phyloP scores from a whole-genome alignment of 2,888 invertebrate species.

The Chloroclystis v-ata region DNA sequence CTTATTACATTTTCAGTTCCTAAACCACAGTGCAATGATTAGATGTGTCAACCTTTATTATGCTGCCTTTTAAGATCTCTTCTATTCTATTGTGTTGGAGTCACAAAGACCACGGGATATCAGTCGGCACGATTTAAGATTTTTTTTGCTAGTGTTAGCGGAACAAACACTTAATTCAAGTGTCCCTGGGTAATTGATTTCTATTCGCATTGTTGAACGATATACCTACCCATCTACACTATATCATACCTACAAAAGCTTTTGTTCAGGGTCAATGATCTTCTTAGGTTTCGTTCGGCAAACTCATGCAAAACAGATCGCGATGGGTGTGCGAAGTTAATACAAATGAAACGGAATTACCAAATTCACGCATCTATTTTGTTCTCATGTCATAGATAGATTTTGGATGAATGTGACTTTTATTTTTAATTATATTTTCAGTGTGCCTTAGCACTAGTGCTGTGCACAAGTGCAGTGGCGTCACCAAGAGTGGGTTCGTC shows the following conservation, averaged over 20 bases:
- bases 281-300: slow-evolving; percentile 51
- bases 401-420: background rate
- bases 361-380: slow-evolving; percentile 7
- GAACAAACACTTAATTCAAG: slow-evolving; percentile 44
- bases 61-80: slow-evolving; percentile 36
- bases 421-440: slow-evolving; percentile 32
- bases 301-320: slow-evolving; percentile 48
- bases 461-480: slow-evolving; percentile 47
- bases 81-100: slow-evolving; percentile 32
- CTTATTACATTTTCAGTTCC: slow-evolving; percentile 40
- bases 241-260: slow-evolving; percentile 46
- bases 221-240: slow-evolving; percentile 37
- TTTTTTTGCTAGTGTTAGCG: slow-evolving; percentile 46
- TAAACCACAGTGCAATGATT: slow-evolving; percentile 26
- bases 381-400: background rate
- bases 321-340: slow-evolving; percentile 42
- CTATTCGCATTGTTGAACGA: slow-evolving; percentile 49
- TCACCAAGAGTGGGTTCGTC: slow-evolving; percentile 51
- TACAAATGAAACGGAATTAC: slow-evolving; percentile 31
- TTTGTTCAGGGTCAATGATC: slow-evolving; percentile 59
- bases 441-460: slow-evolving; percentile 46
- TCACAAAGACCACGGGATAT: slow-evolving; percentile 26
- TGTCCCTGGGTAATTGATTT: slow-evolving; percentile 56
- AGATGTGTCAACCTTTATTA: slow-evolving; percentile 40
- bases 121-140: slow-evolving; percentile 38